A percentile compares a stretch with the other conserved stretches of the same genome.
Evolutionary conservation across 1,140 invertebrate species (phyloP).

Genomic region (Pseudomyrmex pallidus): DNA sequence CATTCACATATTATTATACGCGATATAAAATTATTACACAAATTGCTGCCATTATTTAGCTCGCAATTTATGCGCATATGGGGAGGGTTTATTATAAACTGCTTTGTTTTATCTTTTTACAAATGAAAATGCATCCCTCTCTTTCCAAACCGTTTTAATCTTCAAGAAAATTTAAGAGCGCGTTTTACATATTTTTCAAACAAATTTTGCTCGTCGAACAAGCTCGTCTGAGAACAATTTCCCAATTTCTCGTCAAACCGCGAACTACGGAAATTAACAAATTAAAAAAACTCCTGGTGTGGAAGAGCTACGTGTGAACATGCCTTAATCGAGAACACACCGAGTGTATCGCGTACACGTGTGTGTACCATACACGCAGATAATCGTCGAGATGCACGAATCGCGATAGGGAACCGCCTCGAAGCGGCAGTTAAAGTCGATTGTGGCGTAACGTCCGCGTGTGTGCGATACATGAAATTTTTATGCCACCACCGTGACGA

Average conservation of each 20-base stretch:
- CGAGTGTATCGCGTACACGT: neutral
- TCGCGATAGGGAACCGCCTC: slow-evolving; percentile 48
- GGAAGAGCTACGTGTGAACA: slow-evolving; percentile 7
- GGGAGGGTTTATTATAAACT: too few relatives aligned
- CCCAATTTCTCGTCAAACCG: neutral
- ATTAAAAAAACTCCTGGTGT: slow-evolving; percentile 10
- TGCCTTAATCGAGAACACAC: slow-evolving; percentile 31
- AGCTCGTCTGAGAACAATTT: neutral
- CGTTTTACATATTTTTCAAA: too few relatives aligned
- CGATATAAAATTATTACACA: neutral
- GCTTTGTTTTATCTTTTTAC: neutral
- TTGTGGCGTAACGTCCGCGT: slow-evolving; percentile 46
- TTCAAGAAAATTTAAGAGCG: too few relatives aligned
- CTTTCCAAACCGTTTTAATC: too few relatives aligned
- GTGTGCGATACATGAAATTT: slow-evolving; percentile 51
- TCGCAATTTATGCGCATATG: neutral
- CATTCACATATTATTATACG: neutral
- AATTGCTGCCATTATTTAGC: neutral
- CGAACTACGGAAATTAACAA: slow-evolving; percentile 12
- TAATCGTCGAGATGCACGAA: slow-evolving; percentile 66
- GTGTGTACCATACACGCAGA: slow-evolving; percentile 8
- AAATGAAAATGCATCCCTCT: neutral
- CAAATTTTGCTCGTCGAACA: too few relatives aligned
- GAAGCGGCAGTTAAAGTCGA: slow-evolving; percentile 61
- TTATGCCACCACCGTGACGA: slow-evolving; percentile 31